A percentile compares a stretch with the other conserved stretches of the same genome.
Evolutionary conservation across 2,113 vertebrate species (phyloP).

Genomic region (Malurus elegans): DNA sequence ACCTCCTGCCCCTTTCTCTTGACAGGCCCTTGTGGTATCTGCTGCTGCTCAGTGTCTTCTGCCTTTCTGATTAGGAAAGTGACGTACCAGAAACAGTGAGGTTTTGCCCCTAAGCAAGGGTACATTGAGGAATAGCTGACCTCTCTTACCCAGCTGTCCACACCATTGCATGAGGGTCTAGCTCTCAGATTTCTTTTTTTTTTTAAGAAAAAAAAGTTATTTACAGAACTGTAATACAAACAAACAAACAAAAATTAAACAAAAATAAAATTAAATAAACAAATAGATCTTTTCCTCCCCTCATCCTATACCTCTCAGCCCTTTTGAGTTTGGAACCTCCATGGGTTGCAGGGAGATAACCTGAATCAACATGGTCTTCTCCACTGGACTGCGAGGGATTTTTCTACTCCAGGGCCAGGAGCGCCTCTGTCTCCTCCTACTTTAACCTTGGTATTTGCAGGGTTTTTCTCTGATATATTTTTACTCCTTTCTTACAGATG

Average conservation of each 20-base stretch:
- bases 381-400: neutral
- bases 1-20: neutral
- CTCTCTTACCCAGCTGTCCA: neutral
- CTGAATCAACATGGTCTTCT: neutral
- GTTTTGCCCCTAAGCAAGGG: neutral
- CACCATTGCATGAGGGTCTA: neutral
- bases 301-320: rapidly evolving
- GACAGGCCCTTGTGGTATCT: neutral
- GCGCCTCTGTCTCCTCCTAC: neutral
- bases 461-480: neutral
- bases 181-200: neutral
- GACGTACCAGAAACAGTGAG: neutral
- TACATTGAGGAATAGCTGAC: neutral
- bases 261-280: neutral
- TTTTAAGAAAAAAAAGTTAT: neutral
- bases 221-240: neutral
- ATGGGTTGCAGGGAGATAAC: neutral
- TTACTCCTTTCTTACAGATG: neutral
- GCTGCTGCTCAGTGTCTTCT: neutral
- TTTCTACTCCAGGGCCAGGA: rapidly evolving
- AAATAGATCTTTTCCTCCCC: rapidly evolving
- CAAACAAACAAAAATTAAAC: neutral
- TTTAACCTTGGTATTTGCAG: neutral
- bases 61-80: neutral
- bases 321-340: neutral